phyloP scores from a whole-genome alignment of 2,113 vertebrate genomes.

The Ptychochromis oligacanthus region DNA sequence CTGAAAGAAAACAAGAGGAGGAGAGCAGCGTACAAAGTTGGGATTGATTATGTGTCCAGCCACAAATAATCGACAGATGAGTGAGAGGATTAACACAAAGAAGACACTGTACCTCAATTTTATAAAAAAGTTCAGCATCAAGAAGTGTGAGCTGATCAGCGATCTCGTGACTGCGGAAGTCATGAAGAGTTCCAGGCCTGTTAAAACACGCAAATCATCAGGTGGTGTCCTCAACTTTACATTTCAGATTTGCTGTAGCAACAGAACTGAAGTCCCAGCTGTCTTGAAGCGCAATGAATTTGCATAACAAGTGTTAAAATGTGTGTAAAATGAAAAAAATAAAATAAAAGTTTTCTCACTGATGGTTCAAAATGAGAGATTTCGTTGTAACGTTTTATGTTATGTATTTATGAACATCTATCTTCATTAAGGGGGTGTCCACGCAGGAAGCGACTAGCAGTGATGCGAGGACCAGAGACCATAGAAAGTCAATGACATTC shows the following conservation, averaged over 20 bases:
- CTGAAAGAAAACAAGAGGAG: conserved; percentile 66
- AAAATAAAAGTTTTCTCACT: too few relatives aligned
- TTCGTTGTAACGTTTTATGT: too few relatives aligned
- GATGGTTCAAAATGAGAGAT: too few relatives aligned
- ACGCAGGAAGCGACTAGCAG: background rate
- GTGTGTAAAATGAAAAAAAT: too few relatives aligned
- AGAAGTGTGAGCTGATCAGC: conserved; percentile 97
- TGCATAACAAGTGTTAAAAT: too few relatives aligned
- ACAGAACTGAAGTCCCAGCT: background rate
- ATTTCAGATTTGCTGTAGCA: background rate
- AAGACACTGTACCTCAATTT: conserved; percentile 87
- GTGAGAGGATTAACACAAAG: background rate
- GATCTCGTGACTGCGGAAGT: conserved; percentile 98
- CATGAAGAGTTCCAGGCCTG: conserved; percentile 96
- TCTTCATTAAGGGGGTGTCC: background rate
- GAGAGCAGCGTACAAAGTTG: background rate
- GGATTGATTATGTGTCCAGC: background rate
- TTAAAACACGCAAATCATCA: background rate
- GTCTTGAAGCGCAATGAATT: background rate
- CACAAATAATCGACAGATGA: background rate
- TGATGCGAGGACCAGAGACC: background rate
- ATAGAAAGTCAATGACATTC: background rate
- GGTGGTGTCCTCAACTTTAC: background rate
- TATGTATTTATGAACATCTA: too few relatives aligned
- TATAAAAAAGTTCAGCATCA: conserved; percentile 97